These are phyloP conservation scores for Ephialtes manifestator DNA, from an alignment of 2,888 invertebrate species.

Conservation along the genomic window DNA sequence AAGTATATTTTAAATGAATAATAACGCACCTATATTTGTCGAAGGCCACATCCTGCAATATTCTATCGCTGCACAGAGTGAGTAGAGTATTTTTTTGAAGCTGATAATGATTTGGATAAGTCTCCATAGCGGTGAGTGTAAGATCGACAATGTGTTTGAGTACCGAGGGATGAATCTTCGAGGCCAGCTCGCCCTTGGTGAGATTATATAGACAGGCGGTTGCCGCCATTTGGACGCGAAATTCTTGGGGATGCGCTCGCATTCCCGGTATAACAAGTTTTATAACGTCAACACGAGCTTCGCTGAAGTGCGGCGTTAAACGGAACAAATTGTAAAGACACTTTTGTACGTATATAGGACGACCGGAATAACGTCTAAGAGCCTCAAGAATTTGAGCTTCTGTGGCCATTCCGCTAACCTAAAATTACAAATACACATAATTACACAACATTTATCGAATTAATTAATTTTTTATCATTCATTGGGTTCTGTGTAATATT, in stretches of 20 bases:
- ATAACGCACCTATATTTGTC: slow-evolving; percentile 87
- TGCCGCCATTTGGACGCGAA: slow-evolving; percentile 91
- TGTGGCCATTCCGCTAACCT: slow-evolving; percentile 88
- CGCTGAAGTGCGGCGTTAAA: slow-evolving; percentile 86
- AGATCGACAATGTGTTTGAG: slow-evolving; percentile 89
- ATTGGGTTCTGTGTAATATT: neutral
- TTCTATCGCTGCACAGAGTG: slow-evolving; percentile 92
- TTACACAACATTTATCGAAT: neutral
- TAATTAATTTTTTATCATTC: neutral
- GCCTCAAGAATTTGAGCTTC: slow-evolving; percentile 88
- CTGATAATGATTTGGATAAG: slow-evolving; percentile 89
- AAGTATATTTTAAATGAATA: neutral
- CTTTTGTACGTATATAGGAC: slow-evolving; percentile 89
- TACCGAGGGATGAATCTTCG: slow-evolving; percentile 89
- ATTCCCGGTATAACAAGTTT: slow-evolving; percentile 87
- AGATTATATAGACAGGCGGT: slow-evolving; percentile 92
- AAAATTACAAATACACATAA: slow-evolving; percentile 17
- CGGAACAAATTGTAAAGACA: slow-evolving; percentile 89
- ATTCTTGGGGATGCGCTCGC: slow-evolving; percentile 87
- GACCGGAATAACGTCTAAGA: slow-evolving; percentile 87
- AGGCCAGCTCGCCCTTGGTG: slow-evolving; percentile 89
- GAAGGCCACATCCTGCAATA: slow-evolving; percentile 91
- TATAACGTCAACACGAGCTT: slow-evolving; percentile 89
- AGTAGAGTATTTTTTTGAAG: slow-evolving; percentile 91
- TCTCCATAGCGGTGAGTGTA: slow-evolving; percentile 90